Percentiles rank a stretch among this genome's conserved stretches.
These are phyloP conservation scores for Parazoanthus darwini DNA, from an alignment of 92 coral and sea anemone genomes.

Conservation along the genomic window DNA sequence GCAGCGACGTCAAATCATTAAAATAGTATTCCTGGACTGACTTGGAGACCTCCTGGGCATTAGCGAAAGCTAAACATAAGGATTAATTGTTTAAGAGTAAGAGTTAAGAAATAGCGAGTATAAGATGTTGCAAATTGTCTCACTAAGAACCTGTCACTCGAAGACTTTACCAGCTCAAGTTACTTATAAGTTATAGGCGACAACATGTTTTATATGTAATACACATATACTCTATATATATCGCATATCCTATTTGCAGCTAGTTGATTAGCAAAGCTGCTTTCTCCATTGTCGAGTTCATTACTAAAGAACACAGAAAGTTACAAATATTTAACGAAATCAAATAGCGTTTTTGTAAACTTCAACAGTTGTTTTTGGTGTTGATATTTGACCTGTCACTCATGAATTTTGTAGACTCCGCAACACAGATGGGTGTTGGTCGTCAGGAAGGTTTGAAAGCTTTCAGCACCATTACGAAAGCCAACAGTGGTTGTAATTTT, in stretches of 20 bases:
- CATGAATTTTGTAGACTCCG: conserved; percentile 2
- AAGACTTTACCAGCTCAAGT: no score
- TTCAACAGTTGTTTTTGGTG: background rate
- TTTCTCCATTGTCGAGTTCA: background rate
- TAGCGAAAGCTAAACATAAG: no score
- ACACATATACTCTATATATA: no score
- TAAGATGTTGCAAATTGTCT: no score
- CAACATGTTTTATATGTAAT: background rate
- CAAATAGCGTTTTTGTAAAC: conserved; percentile 7
- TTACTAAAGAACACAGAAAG: background rate
- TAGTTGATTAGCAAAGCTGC: background rate
- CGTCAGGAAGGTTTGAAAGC: background rate
- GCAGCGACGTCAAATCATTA: background rate
- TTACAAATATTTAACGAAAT: background rate
- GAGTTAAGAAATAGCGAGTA: no score
- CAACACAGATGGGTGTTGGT: conserved; percentile 44
- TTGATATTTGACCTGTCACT: conserved; percentile 19
- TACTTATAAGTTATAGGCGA: background rate
- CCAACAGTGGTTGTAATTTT: background rate
- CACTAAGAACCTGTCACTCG: no score
- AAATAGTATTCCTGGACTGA: no score
- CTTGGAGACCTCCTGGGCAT: no score
- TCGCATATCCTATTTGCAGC: background rate
- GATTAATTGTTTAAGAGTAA: no score
- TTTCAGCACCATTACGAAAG: conserved; percentile 26